A percentile compares a stretch with the other conserved stretches of the same genome.
Conservation (phyloP, 2,113 vertebrate species). For the Melanocharis versteri region DNA sequence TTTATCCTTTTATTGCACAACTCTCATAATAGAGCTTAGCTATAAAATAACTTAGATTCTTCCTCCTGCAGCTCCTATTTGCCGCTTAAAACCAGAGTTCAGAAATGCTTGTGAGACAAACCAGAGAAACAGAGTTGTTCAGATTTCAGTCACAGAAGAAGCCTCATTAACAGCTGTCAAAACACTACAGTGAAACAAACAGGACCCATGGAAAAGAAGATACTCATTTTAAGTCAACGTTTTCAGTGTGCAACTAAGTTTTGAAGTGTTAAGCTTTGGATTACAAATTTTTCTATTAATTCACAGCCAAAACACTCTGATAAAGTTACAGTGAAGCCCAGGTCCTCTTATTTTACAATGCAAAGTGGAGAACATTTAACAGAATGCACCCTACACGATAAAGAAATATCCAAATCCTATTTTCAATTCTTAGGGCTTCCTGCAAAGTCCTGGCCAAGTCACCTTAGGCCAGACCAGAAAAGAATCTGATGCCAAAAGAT, state of each 20-base stretch:
- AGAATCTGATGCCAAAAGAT: not conserved
- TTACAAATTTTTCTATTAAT: not conserved
- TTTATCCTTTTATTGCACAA: not conserved
- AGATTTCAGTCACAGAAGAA: not conserved
- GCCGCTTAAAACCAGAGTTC: not conserved
- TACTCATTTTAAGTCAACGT: not conserved
- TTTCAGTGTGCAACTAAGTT: not conserved
- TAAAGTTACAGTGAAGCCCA: not conserved
- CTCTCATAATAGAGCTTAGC: not conserved
- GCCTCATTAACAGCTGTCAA: not conserved
- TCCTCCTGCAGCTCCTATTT: not conserved
- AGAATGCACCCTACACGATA: fast-evolving
- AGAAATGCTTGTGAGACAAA: not conserved
- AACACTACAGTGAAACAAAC: not conserved
- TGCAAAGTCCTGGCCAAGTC: not conserved
- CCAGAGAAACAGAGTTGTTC: not conserved
- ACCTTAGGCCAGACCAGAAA: not conserved
- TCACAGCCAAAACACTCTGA: not conserved
- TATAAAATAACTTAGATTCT: not conserved
- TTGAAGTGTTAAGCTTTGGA: not conserved
- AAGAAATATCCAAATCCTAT: not conserved
- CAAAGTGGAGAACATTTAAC: not conserved
- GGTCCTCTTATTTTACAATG: not conserved
- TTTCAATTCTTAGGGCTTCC: not conserved
- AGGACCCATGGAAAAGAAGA: not conserved